Evolutionary conservation across 2,113 vertebrate species (phyloP).

Genomic region (Sorex araneus): DNA sequence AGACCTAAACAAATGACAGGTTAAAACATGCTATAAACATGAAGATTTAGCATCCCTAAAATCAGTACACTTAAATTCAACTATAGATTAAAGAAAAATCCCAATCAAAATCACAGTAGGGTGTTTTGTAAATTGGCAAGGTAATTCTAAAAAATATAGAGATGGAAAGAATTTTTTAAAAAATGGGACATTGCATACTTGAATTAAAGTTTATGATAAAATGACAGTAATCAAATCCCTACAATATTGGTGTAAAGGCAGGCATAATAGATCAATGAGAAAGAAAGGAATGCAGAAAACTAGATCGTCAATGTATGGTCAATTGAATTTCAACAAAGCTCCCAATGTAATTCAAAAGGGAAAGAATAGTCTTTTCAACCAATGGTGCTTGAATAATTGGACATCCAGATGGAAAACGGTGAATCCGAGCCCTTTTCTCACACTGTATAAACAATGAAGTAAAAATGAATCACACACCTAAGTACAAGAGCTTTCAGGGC

Average conservation of each 20-base stretch:
- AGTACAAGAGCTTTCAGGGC: neutral
- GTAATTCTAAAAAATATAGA: conserved; percentile 25
- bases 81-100: neutral
- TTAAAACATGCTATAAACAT: neutral
- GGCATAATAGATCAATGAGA: neutral
- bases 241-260: conserved; percentile 22
- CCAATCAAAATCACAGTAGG: neutral
- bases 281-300: conserved; percentile 30
- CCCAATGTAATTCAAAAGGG: conserved; percentile 51
- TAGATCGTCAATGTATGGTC: neutral
- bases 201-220: neutral
- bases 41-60: neutral
- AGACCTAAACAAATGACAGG: neutral
- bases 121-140: conserved; percentile 3
- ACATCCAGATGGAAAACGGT: conserved; percentile 11
- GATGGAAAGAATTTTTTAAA: neutral
- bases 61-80: conserved; percentile 35
- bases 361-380: conserved; percentile 55
- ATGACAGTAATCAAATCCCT: neutral
- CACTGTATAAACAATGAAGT: neutral
- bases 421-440: neutral
- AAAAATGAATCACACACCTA: neutral
- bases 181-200: neutral
- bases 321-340: conserved; percentile 60
- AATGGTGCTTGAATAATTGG: conserved; percentile 45